Conservation (phyloP, 2,797 vertebrate genomes). For the Pangasius djambal region DNA sequence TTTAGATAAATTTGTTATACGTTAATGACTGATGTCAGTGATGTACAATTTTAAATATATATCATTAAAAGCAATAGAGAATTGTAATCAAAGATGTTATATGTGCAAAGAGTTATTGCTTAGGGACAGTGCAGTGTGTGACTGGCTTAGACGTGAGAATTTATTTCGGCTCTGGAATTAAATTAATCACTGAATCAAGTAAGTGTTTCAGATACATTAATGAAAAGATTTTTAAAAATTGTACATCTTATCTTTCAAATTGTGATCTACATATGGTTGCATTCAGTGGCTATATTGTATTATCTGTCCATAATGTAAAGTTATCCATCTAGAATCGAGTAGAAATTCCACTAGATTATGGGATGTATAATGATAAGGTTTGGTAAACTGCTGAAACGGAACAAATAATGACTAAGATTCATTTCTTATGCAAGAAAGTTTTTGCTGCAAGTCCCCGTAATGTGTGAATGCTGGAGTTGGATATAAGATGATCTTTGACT, state of each 20-base stretch:
- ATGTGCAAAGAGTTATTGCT: not conserved
- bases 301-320: not conserved
- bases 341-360: not conserved
- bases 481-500: conserved; percentile 29
- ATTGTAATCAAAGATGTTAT: not conserved
- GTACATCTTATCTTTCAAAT: not conserved
- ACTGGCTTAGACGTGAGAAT: not conserved
- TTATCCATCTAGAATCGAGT: not conserved
- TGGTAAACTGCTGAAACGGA: not conserved
- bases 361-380: not conserved
- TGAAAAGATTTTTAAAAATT: not conserved
- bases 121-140: conserved; percentile 9
- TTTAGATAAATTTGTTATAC: not conserved
- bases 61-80: not conserved
- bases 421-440: conserved; percentile 1
- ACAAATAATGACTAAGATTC: not conserved
- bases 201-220: not conserved
- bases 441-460: not conserved
- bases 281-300: not conserved
- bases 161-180: conserved; percentile 20
- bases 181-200: not conserved
- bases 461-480: conserved; percentile 43
- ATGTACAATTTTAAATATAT: not conserved
- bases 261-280: not conserved
- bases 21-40: not conserved